Base-by-base conservation (phyloP, 1,140 invertebrate species). In the Eufriesea mexicana region DNA sequence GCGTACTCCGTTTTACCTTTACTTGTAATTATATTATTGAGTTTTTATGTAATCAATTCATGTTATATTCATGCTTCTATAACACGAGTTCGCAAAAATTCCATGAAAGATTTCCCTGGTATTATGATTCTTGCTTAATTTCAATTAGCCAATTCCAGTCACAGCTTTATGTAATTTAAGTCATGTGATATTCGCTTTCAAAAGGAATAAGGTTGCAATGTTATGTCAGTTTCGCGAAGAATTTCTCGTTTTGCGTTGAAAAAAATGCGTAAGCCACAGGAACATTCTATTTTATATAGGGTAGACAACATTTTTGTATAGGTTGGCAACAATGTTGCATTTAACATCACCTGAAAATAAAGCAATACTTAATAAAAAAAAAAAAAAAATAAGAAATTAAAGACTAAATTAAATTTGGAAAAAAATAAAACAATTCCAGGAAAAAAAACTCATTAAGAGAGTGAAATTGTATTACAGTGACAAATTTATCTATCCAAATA, bases 101-200 rank as follows among this genome's bases (percentile, higher is more conserved):
- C 12, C 20, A 14, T 6, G 23, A 45, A 25, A 54, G 23, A 68
- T 67, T 67, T 66, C 62, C 9, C 47, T 0, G 23, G 23, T 45
- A 20, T 51, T n/a, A 28, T 18, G 45, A 14, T 49, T 45, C 35
- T 54, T 66, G 49, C 47, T 14, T 18, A 57, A 68, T 18, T 68
- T 14, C 64, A 70, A 71, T 79, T 59, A 49, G 25, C 42, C 51
- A 78, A 78, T 45, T 79, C 49, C 16, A 62, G 23, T 42, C 55
- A 25, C 20, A 45, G 5, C 10, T 55, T 78, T 78, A 47, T 54
- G 23, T 67, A 77, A 77, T 23, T 10, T n/a, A n/a, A 68, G 35
- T 47, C 62, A 14, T 68, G 28, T 51, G 49, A 35, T 55, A 16
- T 20, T 76, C 59, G 49, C 51, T 70, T 70, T 28, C 54, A 57